phyloP scores from a whole-genome alignment of 2,113 vertebrate genomes.

The Emydocephalus ijimae region DNA sequence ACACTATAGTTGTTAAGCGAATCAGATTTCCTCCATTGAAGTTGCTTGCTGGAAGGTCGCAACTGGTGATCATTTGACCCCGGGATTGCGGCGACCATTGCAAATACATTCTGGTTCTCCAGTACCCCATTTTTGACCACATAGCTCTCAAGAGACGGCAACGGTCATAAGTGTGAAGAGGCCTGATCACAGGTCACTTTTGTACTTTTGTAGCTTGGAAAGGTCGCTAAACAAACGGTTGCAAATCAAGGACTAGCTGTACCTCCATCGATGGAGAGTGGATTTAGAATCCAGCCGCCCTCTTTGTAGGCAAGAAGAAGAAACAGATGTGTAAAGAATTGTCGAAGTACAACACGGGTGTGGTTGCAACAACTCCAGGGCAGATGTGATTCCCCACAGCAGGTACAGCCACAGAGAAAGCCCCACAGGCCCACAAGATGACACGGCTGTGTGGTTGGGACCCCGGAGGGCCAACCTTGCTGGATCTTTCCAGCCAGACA shows the following conservation, averaged over 20 bases:
- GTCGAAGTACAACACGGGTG: neutral
- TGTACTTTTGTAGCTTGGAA: no score
- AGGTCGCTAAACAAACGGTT: neutral
- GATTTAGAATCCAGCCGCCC: neutral
- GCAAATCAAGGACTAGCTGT: neutral
- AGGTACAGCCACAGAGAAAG: neutral
- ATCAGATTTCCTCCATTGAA: no score
- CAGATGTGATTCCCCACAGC: neutral
- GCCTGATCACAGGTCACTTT: no score
- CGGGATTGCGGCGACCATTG: no score
- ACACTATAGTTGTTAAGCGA: no score
- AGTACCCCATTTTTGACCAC: no score
- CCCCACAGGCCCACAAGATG: neutral
- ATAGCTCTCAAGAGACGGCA: no score
- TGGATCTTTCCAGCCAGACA: neutral
- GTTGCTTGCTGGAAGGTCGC: no score
- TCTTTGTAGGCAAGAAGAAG: neutral
- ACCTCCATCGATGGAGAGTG: neutral
- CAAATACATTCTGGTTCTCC: no score
- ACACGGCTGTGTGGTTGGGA: neutral
- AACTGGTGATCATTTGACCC: no score
- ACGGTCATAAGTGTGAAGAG: no score
- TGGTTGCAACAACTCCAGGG: neutral
- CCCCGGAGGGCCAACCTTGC: neutral
- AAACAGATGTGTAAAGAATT: neutral